These are phyloP conservation scores for Rhynchonema sp. DNA, from an alignment of 2,888 invertebrate genomes.

Conservation along the genomic window DNA sequence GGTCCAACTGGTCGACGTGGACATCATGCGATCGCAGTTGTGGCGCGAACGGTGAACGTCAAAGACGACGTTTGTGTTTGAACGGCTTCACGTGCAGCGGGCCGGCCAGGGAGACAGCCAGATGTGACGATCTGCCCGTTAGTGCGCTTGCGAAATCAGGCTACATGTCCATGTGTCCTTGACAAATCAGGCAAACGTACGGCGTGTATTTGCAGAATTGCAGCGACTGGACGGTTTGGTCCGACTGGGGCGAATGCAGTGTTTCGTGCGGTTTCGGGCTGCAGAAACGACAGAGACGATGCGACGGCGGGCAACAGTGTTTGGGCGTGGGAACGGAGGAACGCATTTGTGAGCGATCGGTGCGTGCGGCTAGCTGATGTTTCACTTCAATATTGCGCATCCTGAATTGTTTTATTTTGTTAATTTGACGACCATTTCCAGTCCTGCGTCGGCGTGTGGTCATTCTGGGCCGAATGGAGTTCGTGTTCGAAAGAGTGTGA, in stretches of 20 bases:
- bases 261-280: neutral
- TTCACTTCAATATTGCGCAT: neutral
- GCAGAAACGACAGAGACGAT: neutral
- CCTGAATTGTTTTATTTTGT: neutral
- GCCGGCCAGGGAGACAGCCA: neutral
- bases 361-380: neutral
- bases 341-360: neutral
- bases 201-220: neutral
- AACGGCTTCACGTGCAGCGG: neutral
- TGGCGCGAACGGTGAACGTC: neutral
- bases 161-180: too few species aligned
- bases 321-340: neutral
- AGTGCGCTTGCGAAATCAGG: too few species aligned
- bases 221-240: neutral
- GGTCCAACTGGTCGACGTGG: neutral
- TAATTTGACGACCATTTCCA: neutral
- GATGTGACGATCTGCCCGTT: too few species aligned
- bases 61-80: neutral
- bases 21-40: neutral
- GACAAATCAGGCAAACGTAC: too few species aligned
- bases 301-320: neutral
- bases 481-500: slow-evolving; percentile 20
- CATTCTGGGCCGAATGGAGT: slow-evolving; percentile 21
- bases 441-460: slow-evolving; percentile 14
- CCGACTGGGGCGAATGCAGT: neutral